Evolutionary conservation across 2,113 vertebrate genomes (phyloP).

Genomic region (Cranoglanis bouderius): DNA sequence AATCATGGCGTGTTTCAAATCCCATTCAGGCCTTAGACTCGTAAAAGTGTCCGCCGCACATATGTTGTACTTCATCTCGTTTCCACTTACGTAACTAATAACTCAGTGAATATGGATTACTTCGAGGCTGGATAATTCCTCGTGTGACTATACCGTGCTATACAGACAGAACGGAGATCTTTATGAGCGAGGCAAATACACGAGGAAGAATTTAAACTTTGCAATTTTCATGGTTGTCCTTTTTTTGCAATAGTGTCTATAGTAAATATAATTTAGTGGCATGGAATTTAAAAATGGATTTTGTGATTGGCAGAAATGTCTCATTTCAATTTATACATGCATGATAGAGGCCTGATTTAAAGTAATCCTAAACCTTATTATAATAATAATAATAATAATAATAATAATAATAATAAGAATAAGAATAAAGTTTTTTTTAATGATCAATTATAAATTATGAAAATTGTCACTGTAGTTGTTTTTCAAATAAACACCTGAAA

Average conservation of each 20-base stretch:
- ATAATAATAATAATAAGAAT: not conserved
- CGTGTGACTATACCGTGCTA: not conserved
- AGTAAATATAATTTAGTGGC: too few relatives aligned
- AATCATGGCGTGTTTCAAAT: constrained; percentile 64
- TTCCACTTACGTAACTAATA: constrained; percentile 38
- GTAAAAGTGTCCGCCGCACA: constrained; percentile 54
- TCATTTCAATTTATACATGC: not conserved
- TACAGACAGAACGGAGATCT: not conserved
- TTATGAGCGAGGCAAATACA: not conserved
- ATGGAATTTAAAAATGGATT: not conserved
- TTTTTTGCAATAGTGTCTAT: not conserved
- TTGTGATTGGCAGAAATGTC: not conserved
- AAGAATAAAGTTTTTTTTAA: too few relatives aligned
- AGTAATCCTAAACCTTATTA: too few relatives aligned
- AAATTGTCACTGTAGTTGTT: not conserved
- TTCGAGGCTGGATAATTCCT: constrained; percentile 3
- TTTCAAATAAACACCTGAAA: not conserved
- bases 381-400: too few relatives aligned
- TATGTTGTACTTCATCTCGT: constrained; percentile 57
- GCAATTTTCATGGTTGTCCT: not conserved
- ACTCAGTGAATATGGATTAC: constrained; percentile 28
- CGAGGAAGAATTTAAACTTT: not conserved
- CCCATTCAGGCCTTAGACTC: constrained; percentile 59
- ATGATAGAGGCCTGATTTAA: not conserved
- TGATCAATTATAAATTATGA: not conserved